A percentile compares a stretch with the other conserved stretches of the same genome.
Evolutionary conservation across 1,140 invertebrate genomes (phyloP).

Genomic region (Augochlora pura): DNA sequence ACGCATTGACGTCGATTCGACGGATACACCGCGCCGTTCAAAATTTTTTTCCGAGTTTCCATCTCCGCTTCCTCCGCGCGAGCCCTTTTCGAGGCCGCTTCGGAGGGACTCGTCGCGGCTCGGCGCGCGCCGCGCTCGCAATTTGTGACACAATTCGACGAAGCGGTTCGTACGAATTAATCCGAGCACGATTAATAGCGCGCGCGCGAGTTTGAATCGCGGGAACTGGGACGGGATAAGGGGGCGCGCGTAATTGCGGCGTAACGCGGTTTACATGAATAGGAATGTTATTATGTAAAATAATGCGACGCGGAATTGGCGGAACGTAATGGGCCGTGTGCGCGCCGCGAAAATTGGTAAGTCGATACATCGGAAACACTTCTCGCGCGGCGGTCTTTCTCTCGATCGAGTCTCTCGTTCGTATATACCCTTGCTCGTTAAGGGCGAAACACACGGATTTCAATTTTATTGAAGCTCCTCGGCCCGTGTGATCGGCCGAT

Average conservation of each 20-base stretch:
- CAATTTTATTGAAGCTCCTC: neutral
- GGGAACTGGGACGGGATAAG: slow-evolving; percentile 22
- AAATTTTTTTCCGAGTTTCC: too few species aligned
- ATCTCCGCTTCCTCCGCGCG: too few species aligned
- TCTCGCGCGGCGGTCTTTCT: too few species aligned
- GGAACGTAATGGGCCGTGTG: neutral
- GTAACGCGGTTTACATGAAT: neutral
- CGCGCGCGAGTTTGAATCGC: neutral
- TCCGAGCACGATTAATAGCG: slow-evolving; percentile 24
- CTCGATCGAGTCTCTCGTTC: too few species aligned
- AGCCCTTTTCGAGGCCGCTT: neutral
- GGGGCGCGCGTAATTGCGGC: slow-evolving; percentile 2
- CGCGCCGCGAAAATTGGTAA: neutral
- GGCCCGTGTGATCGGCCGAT: neutral
- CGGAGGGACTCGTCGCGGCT: too few species aligned
- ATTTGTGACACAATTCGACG: slow-evolving; percentile 7
- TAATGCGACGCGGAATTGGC: neutral
- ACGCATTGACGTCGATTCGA: slow-evolving; percentile 19
- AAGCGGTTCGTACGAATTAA: slow-evolving; percentile 21
- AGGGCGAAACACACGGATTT: too few species aligned
- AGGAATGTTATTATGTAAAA: slow-evolving; percentile 14
- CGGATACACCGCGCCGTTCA: slow-evolving; percentile 12
- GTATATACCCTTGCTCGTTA: too few species aligned
- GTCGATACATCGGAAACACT: neutral
- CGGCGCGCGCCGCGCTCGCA: too few species aligned